Base-by-base conservation (phyloP, 2,113 vertebrate genomes). In the Scomber colias region DNA sequence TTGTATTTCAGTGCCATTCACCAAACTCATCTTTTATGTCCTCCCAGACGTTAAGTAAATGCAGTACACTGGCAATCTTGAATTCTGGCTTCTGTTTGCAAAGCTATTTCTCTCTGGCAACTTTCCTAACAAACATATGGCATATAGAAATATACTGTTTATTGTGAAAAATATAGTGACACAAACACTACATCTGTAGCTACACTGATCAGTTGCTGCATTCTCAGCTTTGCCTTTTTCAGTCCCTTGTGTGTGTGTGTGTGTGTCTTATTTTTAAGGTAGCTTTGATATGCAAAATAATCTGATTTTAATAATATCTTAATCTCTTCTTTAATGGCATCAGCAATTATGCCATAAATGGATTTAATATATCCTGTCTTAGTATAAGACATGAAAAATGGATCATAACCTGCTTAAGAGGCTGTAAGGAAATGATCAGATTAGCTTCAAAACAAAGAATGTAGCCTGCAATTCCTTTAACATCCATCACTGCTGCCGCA, bases 321-420 rank as follows among this genome's bases (percentile, higher is more conserved):
- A 91, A 93, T 90, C 90, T 87, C 68, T 53, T 87, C 61, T 79
- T 77, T 90, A 88, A 86, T 84, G 63, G 57, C 80, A 91, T 92
- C 74, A 90, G 81, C 79, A 84, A 87, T 89, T 87, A 85, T 81
- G 56, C 44, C 40, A 54, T 81, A 85, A 89, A 86, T 88, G 77
- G 77, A 90, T 94, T 93, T 82, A 77, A 62, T 88, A 73, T 75
- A 89, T 90, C 83, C 89, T 67, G 65, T 84, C 73, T 84, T 70
- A 44, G 70, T 68, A 71, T 71, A 64, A 77, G 56, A 81, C 68
- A 57, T 77, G 75, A 84, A 83, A 72, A 87, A 83, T 73, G 82
- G 84, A 88, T 86, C 75, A 74, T 85, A 86, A 89, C 90, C 62
- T 83, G 83, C 71, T 87, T 73, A 87, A 88, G 67, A 82, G 76